Evolutionary conservation across 2,888 invertebrate genomes (phyloP).

Genomic region (Hemicrepidius hirtus): DNA sequence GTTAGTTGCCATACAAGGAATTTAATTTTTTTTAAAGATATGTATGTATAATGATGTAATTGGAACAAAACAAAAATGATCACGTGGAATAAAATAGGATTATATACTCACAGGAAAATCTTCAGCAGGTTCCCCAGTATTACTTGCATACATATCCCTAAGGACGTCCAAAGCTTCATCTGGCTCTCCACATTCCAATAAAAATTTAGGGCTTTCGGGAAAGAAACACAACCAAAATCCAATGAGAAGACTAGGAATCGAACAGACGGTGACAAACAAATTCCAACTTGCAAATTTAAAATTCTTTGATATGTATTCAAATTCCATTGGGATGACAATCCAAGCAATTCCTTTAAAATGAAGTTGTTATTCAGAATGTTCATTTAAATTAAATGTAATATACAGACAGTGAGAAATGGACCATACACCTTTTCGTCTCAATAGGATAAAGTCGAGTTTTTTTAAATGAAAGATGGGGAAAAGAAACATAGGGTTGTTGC

Average conservation of each 20-base stretch:
- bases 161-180: slow-evolving; percentile 83
- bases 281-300: slow-evolving; percentile 88
- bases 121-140: slow-evolving; percentile 82
- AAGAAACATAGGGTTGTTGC: too few species aligned
- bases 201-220: slow-evolving; percentile 89
- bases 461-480: too few species aligned
- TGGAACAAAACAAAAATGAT: too few species aligned
- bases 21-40: too few species aligned
- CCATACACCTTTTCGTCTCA: too few species aligned
- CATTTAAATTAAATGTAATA: too few species aligned
- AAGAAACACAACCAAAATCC: slow-evolving; percentile 83
- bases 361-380: slow-evolving; percentile 50
- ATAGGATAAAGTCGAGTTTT: too few species aligned
- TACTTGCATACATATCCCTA: slow-evolving; percentile 80
- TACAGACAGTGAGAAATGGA: too few species aligned
- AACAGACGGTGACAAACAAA: slow-evolving; percentile 85
- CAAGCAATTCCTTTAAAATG: slow-evolving; percentile 81
- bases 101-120: slow-evolving; percentile 80
- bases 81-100: too few species aligned
- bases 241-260: slow-evolving; percentile 80
- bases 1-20: too few species aligned
- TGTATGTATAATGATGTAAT: too few species aligned
- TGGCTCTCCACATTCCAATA: slow-evolving; percentile 86
- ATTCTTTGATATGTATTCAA: slow-evolving; percentile 75
- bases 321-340: slow-evolving; percentile 83